Evolutionary conservation across 2,113 vertebrate species (phyloP).

Genomic region (Merops nubicus): DNA sequence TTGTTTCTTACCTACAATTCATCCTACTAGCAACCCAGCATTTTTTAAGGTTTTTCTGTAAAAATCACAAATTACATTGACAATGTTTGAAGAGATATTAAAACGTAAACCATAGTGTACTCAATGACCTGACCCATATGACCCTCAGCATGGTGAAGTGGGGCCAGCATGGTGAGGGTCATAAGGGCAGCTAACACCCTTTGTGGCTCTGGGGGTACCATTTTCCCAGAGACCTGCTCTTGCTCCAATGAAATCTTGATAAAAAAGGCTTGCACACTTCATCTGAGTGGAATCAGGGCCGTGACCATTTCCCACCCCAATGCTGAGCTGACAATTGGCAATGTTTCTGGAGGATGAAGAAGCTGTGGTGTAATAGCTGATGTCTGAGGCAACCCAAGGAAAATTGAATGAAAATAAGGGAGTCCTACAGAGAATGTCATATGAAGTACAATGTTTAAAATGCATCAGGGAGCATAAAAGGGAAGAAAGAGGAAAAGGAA

Average conservation of each 20-base stretch:
- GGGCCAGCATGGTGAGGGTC: too few species aligned
- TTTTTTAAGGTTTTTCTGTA: not conserved
- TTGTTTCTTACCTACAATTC: not conserved
- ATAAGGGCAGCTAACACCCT: accelerated
- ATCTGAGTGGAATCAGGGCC: not conserved
- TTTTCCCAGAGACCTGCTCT: not conserved
- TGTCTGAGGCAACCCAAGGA: not conserved
- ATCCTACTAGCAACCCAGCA: not conserved
- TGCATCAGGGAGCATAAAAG: not conserved
- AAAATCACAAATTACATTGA: not conserved
- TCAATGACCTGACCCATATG: not conserved
- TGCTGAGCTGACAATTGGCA: not conserved
- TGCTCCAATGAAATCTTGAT: not conserved
- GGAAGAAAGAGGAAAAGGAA: not conserved
- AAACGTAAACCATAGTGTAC: not conserved
- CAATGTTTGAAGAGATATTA: not conserved
- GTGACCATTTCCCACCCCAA: not conserved
- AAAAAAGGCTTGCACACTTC: not conserved
- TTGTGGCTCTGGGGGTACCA: not conserved
- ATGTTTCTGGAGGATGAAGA: not conserved
- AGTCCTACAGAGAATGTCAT: not conserved
- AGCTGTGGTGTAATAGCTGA: not conserved
- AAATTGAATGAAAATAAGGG: not conserved
- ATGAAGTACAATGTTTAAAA: not conserved
- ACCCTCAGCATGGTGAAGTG: not conserved